Evolutionary conservation across 2,113 vertebrate genomes (phyloP), one percentile per base, ranked within the genome.

Genomic region (Arvicanthis niloticus): DNA sequence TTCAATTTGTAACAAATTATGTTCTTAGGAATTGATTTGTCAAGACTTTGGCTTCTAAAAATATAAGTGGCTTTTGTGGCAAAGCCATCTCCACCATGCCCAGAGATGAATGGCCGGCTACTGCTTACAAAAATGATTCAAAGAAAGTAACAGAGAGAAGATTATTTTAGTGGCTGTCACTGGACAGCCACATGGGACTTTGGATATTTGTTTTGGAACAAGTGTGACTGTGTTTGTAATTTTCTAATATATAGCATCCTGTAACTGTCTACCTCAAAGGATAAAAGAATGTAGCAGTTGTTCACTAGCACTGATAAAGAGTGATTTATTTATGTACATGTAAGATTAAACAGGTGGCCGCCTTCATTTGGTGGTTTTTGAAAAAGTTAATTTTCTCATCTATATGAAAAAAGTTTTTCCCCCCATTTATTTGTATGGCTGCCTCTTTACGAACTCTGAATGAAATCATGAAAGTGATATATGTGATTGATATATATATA

Each of bases 1-100:
- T 72, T 91, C 72, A 76, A 88, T 19, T 8, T 97, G 53, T 85
- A 91, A 88, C 94, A 97, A 93, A 96, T 68, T 85, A 95, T 88
- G 7, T 96, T 77, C 93, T 91, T 95, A 94, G 78, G 3, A 80
- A 94, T 34, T 92, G 78, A 93, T 98, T 89, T 97, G 80, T 97
- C 82, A 96, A 68, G 26, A 93, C 85, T 95, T 96, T 94, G 95
- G 84, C 95, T 89, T 96, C 40, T 97, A 95, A 96, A 98, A 96
- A 91, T 78, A 37, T 91, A 58, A 91, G 96, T 53, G 89, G 40
- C 85, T 97, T 96, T 87, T 97, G 73, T 96, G 97, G 84, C n/a
- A 82, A 72, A 85, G 80, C 62, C 53, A 94, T 51, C 62, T 88
- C 10, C 16, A 40, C 75, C 84, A 75, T 93, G 94, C 88, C 53